phyloP scores from a whole-genome alignment of 1,140 invertebrate genomes.

The Achroia grisella region DNA sequence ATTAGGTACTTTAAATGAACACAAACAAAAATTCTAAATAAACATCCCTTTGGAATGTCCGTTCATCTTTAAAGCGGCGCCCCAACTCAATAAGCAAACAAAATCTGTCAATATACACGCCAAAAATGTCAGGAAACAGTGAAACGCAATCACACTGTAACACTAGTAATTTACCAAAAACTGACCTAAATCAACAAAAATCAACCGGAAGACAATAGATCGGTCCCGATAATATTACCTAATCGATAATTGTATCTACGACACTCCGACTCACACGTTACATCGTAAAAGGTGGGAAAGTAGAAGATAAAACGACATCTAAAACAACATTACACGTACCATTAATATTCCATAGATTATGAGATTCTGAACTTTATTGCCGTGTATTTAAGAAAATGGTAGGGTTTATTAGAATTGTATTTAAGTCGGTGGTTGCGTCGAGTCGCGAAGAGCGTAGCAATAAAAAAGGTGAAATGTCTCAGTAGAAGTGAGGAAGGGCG shows the following conservation, averaged over 20 bases:
- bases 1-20: no score
- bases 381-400: constrained; percentile 11
- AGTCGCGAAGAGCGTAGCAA: constrained; percentile 65
- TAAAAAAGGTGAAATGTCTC: constrained; percentile 72
- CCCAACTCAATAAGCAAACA: constrained; percentile 4
- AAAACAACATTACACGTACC: constrained; percentile 11
- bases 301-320: constrained; percentile 61
- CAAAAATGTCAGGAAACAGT: constrained; percentile 35
- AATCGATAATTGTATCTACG: constrained; percentile 72
- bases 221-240: constrained; percentile 62
- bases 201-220: constrained; percentile 69
- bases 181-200: constrained; percentile 63
- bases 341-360: neutral
- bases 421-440: constrained; percentile 25
- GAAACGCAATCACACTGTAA: constrained; percentile 16
- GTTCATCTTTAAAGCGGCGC: constrained; percentile 1
- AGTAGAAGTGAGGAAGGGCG: constrained; percentile 59
- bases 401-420: neutral
- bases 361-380: constrained; percentile 20
- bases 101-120: constrained; percentile 14
- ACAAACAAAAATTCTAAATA: no score
- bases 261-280: constrained; percentile 62
- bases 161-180: constrained; percentile 44
- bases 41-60: no score
- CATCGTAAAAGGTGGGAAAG: constrained; percentile 70